Evolutionary conservation across 1,140 invertebrate species (phyloP).

Genomic region (Drosophila tristis): DNA sequence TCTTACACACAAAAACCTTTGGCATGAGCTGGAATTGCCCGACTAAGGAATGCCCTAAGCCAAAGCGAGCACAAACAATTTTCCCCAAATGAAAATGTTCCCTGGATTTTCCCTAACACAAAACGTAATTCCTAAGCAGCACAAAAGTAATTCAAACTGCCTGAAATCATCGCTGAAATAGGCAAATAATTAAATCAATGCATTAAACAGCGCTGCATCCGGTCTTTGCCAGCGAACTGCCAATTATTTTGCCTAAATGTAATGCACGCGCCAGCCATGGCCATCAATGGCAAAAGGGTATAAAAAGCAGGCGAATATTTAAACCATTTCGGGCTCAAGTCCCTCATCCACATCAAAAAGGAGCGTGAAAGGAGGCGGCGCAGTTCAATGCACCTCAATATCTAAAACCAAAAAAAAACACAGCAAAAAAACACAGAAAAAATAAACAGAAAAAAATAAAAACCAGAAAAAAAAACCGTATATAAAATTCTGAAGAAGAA

Average conservation of each 20-base stretch:
- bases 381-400: slow-evolving; percentile 76
- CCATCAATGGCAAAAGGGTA: not conserved
- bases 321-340: slow-evolving; percentile 1
- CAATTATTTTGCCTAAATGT: too few relatives aligned
- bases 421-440: not conserved
- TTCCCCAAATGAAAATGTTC: too few relatives aligned
- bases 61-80: too few relatives aligned
- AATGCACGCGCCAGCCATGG: too few relatives aligned
- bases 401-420: slow-evolving; percentile 46
- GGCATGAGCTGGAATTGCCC: not conserved
- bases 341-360: slow-evolving; percentile 3
- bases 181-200: too few relatives aligned
- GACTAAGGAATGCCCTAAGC: slow-evolving; percentile 5
- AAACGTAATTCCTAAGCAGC: too few relatives aligned
- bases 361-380: slow-evolving; percentile 24
- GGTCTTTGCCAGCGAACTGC: too few relatives aligned
- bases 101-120: too few relatives aligned
- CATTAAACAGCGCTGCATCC: too few relatives aligned
- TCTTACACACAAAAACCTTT: slow-evolving; percentile 37
- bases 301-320: not conserved
- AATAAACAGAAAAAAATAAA: not conserved
- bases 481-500: slow-evolving; percentile 4
- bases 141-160: too few relatives aligned
- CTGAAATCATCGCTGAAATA: not conserved
- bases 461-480: slow-evolving; percentile 28